Base-by-base conservation (phyloP, 2,797 vertebrate species). In the Cossypha caffra region DNA sequence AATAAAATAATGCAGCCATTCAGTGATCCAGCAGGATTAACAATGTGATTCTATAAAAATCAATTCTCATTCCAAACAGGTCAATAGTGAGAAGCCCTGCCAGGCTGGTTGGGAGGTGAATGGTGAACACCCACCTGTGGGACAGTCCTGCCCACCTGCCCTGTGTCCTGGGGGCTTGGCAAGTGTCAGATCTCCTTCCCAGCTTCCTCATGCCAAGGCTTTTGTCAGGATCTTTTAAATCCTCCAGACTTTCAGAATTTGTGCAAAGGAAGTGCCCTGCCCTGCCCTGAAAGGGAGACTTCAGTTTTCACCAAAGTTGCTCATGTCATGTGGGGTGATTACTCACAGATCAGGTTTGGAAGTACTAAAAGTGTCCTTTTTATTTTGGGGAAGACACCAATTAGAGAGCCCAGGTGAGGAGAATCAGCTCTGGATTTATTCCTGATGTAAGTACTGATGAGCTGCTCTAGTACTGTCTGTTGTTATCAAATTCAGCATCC, bases 131-230 rank as follows among this genome's bases (percentile, higher is more conserved):
- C 90, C 54, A 42, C 8, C 58, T 8, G 0, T 1, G 5, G 81
- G 58, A 80, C 5, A 7, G 52, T 40, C 50, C 45, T 94, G 61
- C 40, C 15, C 1, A 0, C 25, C 64, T 38, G 71, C 28, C 73
- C 13, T 2, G 0, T 1, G 1, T 0, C 0, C 0, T 11, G 11
- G 15, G 9, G 26, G 4, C 23, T 74, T 47, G 66, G 35, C 10
- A 59, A 16, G 6, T 61, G n/a, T 63, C 45, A 63, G 59, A 45
- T 20, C 25, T 43, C 31, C 19, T 63, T 86, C 64, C n/a, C 7
- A 8, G n/a, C 37, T 59, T 42, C 40, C n/a, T 57, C 3, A 0
- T 42, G 42, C 38, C 14, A 5, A 18, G 20, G 47, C 16, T 75
- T 72, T 86, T 31, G 57, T 37, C 37, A 80, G 9, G 38, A 25